Percentiles rank a stretch among this genome's conserved stretches.
Conservation (phyloP, 2,888 invertebrate species). For the Aspidiotus rigidus region DNA sequence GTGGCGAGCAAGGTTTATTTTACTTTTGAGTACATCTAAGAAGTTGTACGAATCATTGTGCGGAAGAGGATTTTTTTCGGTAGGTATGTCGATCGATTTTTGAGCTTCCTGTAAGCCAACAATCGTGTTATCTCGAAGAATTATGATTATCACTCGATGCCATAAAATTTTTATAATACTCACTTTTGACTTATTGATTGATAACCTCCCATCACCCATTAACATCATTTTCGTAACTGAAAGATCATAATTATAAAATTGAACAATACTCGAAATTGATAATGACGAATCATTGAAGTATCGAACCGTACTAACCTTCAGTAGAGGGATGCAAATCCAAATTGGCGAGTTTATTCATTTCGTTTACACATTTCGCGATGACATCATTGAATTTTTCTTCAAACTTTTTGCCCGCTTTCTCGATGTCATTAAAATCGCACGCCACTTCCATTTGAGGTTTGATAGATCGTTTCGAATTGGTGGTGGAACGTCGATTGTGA, state of each 20-base stretch:
- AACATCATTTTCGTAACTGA: no score
- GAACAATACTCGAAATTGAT: neutral
- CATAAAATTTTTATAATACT: no score
- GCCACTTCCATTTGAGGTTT: neutral
- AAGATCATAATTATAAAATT: neutral
- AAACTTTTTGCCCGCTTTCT: slow-evolving; percentile 3
- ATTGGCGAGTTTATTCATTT: slow-evolving; percentile 10
- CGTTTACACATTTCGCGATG: neutral
- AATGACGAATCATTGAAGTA: neutral
- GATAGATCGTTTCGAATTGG: no score
- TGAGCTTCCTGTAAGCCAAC: no score
- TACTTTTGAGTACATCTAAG: slow-evolving; percentile 18
- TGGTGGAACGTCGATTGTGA: no score
- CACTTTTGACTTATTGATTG: no score
- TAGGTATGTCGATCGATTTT: neutral
- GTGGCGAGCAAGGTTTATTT: slow-evolving; percentile 14
- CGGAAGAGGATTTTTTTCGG: slow-evolving; percentile 1
- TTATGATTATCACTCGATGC: no score
- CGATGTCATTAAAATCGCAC: neutral
- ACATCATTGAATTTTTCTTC: neutral
- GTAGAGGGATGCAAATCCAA: neutral
- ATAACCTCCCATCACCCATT: no score
- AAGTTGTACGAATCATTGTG: slow-evolving; percentile 19
- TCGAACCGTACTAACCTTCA: slow-evolving; percentile 7
- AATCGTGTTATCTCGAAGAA: no score